Base-by-base conservation (phyloP, 2,113 vertebrate species). In the Spea bombifrons region DNA sequence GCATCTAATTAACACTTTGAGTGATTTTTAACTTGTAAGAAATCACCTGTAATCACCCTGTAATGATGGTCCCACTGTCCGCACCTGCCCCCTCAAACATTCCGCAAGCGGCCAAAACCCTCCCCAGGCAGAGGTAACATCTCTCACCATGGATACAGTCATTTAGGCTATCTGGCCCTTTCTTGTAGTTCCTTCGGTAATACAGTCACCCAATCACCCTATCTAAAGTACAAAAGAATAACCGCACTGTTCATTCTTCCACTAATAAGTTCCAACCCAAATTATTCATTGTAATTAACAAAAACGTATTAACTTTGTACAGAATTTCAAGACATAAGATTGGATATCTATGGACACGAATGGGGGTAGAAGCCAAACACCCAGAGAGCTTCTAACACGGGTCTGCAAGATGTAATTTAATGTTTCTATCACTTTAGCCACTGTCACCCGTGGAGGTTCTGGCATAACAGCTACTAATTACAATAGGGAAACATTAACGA, bases 101-200 rank as follows among this genome's bases (percentile, higher is more conserved):
- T 8, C 8, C 7, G 8, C 69, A 71, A 70, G 15, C 65, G 50
- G 71, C 17, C 17, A 9, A 48, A 74, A 73, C 65, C 65, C 43
- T 68, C 52, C 43, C 15, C 47, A 59, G 43, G 16, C 8, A 59
- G 55, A 12, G 48, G 67, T 80, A 71, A 4, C 16, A 55, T 45
- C 61, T 80, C 47, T 64, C 53, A 68, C 71, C 67, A 52, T 44
- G 47, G 44, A 70, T 30, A 10, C 75, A 70, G 65, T 72, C 53
- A 65, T 66, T 79, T 59, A 50, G 67, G 49, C 77, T 71, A 79
- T 79, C 70, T 79, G 77, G 8, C 16, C 48, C 5, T 73, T 74
- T 80, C 52, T 61, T 80, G 78, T 73, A 73, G 45, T 70, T 70
- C 61, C n/a, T 55, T 71, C 53, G 3, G 53, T 53, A 59, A 53